Conservation (phyloP, 2,113 vertebrate genomes). For the Holacanthus passer region DNA sequence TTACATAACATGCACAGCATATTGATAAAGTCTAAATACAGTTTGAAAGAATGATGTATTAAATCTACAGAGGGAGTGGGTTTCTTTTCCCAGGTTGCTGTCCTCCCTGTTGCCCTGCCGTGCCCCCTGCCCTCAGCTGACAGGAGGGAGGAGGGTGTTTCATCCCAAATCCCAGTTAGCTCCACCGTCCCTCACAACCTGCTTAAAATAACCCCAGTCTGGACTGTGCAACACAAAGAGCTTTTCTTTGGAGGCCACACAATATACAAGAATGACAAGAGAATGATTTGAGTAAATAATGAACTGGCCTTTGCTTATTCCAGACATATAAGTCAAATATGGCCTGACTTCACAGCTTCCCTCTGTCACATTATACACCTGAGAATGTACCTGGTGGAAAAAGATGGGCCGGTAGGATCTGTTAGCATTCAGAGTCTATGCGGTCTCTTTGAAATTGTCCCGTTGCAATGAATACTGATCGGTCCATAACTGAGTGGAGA, state of each 20-base stretch:
- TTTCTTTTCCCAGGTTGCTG: background rate
- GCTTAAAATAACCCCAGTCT: slow-evolving; percentile 32
- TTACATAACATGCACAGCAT: no score
- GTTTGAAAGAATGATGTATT: background rate
- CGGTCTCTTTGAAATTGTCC: slow-evolving; percentile 4
- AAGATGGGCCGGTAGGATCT: background rate
- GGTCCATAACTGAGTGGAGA: background rate
- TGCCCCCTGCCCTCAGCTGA: slow-evolving; percentile 8
- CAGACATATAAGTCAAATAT: background rate
- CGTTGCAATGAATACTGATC: slow-evolving; percentile 35
- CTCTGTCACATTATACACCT: background rate
- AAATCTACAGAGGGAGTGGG: background rate
- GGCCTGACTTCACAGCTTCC: background rate
- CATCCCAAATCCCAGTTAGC: slow-evolving; percentile 18
- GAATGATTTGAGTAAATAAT: background rate
- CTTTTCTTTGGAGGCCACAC: slow-evolving; percentile 11
- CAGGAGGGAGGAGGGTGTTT: background rate
- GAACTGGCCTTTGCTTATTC: background rate
- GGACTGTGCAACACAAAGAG: slow-evolving; percentile 28
- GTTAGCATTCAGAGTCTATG: slow-evolving; percentile 6
- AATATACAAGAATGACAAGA: background rate
- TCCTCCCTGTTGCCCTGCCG: slow-evolving; percentile 12
- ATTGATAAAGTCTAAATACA: background rate
- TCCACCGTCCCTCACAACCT: slow-evolving; percentile 2
- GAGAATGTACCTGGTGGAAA: background rate